A percentile compares a stretch with the other conserved stretches of the same genome.
Evolutionary conservation across 2,888 invertebrate species (phyloP).

Genomic region (Hylaea fasciaria): DNA sequence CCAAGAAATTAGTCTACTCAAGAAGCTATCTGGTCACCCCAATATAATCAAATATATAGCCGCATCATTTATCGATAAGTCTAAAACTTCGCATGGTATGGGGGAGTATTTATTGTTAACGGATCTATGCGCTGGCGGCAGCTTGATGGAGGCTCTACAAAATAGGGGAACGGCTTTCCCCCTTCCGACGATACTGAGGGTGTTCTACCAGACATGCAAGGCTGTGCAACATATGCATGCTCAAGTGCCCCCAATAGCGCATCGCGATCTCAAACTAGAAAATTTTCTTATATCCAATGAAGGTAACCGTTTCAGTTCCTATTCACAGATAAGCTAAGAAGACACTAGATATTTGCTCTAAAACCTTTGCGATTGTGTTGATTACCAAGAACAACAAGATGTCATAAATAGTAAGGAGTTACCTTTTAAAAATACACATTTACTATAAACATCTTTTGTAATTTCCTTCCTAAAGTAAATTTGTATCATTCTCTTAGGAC

Average conservation of each 20-base stretch:
- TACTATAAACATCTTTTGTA: no score
- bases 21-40: slow-evolving; percentile 95
- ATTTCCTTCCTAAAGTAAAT: no score
- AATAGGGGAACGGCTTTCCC: slow-evolving; percentile 86
- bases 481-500: no score
- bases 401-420: no score
- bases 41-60: slow-evolving; percentile 96
- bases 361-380: no score
- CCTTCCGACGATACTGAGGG: slow-evolving; percentile 89
- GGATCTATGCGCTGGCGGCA: slow-evolving; percentile 95
- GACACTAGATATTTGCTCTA: no score
- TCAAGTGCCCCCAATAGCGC: slow-evolving; percentile 95
- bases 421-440: no score
- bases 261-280: slow-evolving; percentile 98
- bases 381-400: no score
- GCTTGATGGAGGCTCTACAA: slow-evolving; percentile 87
- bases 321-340: no score
- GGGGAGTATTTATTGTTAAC: slow-evolving; percentile 96
- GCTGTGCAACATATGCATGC: slow-evolving; percentile 98
- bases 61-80: slow-evolving; percentile 91
- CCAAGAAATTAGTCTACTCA: slow-evolving; percentile 93
- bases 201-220: slow-evolving; percentile 96
- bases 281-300: slow-evolving; percentile 95
- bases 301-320: slow-evolving; percentile 71
- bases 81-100: slow-evolving; percentile 91